phyloP scores from a whole-genome alignment of 2,113 vertebrate species.

The Oenanthe melanoleuca region DNA sequence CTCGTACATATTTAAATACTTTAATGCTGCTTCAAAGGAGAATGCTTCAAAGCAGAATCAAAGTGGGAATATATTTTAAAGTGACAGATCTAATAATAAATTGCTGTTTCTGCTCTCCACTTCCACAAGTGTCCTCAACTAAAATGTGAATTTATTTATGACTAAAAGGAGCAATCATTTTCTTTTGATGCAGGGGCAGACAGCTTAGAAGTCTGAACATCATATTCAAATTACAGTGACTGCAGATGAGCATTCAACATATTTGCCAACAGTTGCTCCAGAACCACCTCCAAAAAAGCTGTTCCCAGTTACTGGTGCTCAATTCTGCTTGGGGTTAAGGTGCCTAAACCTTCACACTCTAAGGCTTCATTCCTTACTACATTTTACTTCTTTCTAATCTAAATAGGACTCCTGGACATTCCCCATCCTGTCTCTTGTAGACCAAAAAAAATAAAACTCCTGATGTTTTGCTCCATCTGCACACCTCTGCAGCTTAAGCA shows the following conservation, averaged over 20 bases:
- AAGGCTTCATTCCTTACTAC: not conserved
- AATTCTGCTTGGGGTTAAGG: not conserved
- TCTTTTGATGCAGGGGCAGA: constrained; percentile 42
- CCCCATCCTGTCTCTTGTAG: not conserved
- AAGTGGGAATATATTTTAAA: constrained; percentile 49
- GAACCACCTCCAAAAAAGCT: constrained; percentile 40
- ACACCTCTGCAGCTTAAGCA: not conserved
- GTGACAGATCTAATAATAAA: constrained; percentile 57
- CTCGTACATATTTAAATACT: constrained; percentile 46
- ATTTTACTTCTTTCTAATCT: not conserved
- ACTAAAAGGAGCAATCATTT: constrained; percentile 13
- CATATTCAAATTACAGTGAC: not conserved
- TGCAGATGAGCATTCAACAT: not conserved
- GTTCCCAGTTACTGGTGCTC: not conserved
- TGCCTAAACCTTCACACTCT: not conserved
- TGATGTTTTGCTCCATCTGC: not conserved
- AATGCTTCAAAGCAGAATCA: constrained; percentile 53
- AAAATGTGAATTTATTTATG: constrained; percentile 49
- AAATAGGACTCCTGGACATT: not conserved
- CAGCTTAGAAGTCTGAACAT: constrained; percentile 19
- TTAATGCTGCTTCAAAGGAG: constrained; percentile 46
- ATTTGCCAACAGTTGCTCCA: constrained; percentile 3
- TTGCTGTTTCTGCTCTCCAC: constrained; percentile 49
- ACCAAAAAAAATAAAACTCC: not conserved
- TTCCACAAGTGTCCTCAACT: constrained; percentile 46